These are phyloP conservation scores for Trichogramma evanescens DNA, from an alignment of 2,888 invertebrate species.

Conservation along the genomic window DNA sequence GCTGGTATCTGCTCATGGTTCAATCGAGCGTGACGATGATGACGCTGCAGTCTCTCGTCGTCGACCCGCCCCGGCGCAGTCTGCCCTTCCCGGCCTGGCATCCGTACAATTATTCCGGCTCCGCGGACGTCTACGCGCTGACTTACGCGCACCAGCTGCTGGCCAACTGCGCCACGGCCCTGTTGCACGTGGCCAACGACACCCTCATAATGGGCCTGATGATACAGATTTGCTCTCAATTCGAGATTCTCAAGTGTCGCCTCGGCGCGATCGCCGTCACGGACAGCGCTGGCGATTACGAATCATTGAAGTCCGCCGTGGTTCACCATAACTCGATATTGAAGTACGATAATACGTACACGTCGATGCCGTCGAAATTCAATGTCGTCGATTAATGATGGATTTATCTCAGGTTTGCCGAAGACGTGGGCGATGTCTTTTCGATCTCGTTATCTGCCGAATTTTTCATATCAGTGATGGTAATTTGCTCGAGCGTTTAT, in stretches of 20 bases:
- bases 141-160: conserved; percentile 21
- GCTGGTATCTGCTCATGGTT: conserved; percentile 24
- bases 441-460: conserved; percentile 22
- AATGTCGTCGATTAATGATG: no score
- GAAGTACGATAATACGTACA: no score
- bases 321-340: no score
- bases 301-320: no score
- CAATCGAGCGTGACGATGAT: conserved; percentile 23
- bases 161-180: conserved; percentile 20
- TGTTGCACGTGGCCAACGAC: conserved; percentile 25
- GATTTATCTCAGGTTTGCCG: conserved; percentile 18
- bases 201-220: conserved; percentile 26
- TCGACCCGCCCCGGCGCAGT: not conserved
- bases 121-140: not conserved
- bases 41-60: not conserved
- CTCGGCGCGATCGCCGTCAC: not conserved
- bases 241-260: conserved; percentile 24
- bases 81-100: conserved; percentile 24
- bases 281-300: not conserved
- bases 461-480: conserved; percentile 24
- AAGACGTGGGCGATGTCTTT: conserved; percentile 20
- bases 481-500: conserved; percentile 26
- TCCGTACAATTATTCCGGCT: conserved; percentile 21
- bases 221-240: conserved; percentile 24
- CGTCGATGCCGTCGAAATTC: no score